Percentiles rank a stretch among this genome's conserved stretches.
Conservation (phyloP, 2,113 vertebrate species). For the Tyto alba region DNA sequence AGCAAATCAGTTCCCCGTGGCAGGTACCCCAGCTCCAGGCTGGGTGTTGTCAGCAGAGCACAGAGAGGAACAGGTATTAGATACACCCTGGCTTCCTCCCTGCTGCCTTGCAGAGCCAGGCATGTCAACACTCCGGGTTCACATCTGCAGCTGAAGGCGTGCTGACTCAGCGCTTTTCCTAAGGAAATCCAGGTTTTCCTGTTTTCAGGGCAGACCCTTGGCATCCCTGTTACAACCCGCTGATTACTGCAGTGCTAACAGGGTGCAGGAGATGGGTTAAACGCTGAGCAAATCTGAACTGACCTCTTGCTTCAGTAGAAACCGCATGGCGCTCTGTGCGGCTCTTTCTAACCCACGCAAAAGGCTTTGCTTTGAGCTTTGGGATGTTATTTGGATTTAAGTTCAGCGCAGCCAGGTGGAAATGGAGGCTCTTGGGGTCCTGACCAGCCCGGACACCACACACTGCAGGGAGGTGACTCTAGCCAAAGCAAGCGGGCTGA, state of each 20-base stretch:
- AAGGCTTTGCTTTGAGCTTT: constrained; percentile 23
- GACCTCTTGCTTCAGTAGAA: neutral
- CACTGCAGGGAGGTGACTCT: neutral
- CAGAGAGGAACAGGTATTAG: neutral
- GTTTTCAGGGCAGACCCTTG: neutral
- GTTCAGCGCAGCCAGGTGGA: neutral
- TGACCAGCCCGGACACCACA: neutral
- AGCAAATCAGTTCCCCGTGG: neutral
- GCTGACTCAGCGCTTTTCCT: neutral
- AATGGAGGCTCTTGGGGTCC: neutral
- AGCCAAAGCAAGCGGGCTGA: neutral
- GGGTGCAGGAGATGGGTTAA: neutral
- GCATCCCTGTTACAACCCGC: neutral
- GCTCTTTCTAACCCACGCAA: neutral
- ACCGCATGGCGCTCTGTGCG: neutral
- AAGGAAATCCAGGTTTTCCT: neutral
- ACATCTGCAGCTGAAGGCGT: neutral
- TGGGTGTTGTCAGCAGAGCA: neutral
- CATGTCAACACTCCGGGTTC: rapidly evolving
- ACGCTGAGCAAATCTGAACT: neutral
- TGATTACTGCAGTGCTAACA: neutral
- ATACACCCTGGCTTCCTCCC: neutral
- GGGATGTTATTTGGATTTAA: neutral
- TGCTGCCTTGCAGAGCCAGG: neutral
- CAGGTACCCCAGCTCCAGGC: neutral